Evolutionary conservation across 2,113 vertebrate genomes (phyloP).

Genomic region (Desmodus rotundus): DNA sequence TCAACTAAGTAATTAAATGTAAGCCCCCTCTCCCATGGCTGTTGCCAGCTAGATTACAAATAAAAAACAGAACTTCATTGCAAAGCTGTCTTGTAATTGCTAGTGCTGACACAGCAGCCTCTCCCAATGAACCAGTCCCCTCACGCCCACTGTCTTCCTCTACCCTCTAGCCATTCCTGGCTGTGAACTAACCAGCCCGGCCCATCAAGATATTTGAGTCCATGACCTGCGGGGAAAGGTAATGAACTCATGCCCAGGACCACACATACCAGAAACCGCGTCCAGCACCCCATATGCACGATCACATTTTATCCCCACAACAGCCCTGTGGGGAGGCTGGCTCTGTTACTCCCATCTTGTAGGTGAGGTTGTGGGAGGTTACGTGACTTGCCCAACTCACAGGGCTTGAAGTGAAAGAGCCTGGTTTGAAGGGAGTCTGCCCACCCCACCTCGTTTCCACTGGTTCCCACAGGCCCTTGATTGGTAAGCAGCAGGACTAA

Average conservation of each 20-base stretch:
- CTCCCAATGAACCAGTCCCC: accelerated
- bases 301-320: neutral
- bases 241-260: neutral
- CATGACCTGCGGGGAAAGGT: neutral
- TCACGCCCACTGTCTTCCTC: neutral
- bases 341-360: neutral
- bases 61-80: neutral
- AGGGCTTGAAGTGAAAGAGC: neutral
- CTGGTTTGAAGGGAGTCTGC: neutral
- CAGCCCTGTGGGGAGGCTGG: neutral
- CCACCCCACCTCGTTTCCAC: neutral
- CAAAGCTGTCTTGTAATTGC: neutral
- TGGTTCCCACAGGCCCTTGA: no score
- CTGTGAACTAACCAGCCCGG: neutral
- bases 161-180: neutral
- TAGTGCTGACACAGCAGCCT: neutral
- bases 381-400: neutral
- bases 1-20: neutral
- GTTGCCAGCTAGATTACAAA: neutral
- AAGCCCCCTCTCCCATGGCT: neutral
- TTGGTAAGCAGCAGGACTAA: neutral
- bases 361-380: neutral
- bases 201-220: neutral
- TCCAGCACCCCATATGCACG: accelerated
- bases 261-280: neutral